A percentile compares a stretch with the other conserved stretches of the same genome.
These are phyloP conservation scores for Homarus americanus DNA, from an alignment of 1,140 invertebrate species.

Conservation along the genomic window DNA sequence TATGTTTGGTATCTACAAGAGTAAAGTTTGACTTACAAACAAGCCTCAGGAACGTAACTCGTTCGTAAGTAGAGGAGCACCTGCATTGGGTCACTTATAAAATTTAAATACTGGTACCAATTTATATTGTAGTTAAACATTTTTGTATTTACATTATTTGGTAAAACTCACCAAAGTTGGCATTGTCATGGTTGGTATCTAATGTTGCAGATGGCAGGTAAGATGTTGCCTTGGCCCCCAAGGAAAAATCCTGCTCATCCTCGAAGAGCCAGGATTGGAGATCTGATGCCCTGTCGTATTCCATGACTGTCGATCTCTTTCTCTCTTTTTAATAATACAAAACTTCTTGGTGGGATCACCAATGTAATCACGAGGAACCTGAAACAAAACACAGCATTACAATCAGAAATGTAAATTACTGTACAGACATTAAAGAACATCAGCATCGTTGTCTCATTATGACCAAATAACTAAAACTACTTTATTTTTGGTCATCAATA, in stretches of 20 bases:
- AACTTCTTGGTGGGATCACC: conserved; percentile 52
- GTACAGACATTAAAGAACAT: too few species aligned
- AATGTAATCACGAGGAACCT: conserved; percentile 38
- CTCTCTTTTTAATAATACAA: conserved; percentile 19
- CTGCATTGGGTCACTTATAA: too few species aligned
- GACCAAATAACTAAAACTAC: too few species aligned
- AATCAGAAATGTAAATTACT: too few species aligned
- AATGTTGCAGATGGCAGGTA: conserved; percentile 61
- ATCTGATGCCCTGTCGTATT: conserved; percentile 12
- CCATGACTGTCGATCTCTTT: conserved; percentile 16
- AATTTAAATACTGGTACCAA: too few species aligned
- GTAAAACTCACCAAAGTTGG: conserved; percentile 9
- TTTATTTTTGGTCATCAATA: too few species aligned
- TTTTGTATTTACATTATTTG: background rate
- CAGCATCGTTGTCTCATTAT: too few species aligned
- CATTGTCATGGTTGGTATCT: background rate
- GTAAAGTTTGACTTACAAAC: too few species aligned
- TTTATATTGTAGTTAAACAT: too few species aligned
- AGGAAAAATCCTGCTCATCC: conserved; percentile 64
- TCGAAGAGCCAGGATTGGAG: conserved; percentile 15
- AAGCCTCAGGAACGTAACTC: too few species aligned
- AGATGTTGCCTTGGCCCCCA: conserved; percentile 67
- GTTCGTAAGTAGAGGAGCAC: too few species aligned
- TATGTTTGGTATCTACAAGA: too few species aligned
- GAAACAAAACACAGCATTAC: background rate